Conservation (phyloP, 2,113 vertebrate species). For the Sylvicapra grimmia region DNA sequence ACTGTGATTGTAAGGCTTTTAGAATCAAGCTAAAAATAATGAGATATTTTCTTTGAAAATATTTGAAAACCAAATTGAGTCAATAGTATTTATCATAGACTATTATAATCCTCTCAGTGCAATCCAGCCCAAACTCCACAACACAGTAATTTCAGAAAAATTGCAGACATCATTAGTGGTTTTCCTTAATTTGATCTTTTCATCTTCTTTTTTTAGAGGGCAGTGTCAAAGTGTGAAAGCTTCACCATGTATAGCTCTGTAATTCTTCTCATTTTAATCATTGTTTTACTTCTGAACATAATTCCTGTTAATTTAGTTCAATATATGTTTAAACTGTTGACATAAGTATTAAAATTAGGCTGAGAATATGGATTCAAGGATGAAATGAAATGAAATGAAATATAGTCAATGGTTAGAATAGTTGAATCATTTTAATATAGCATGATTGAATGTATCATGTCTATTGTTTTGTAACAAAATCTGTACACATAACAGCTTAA, state of each 20-base stretch:
- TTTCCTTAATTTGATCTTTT: conserved; percentile 26
- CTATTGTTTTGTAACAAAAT: background rate
- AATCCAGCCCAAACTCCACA: background rate
- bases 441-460: background rate
- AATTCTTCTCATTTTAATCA: background rate
- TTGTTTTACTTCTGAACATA: background rate
- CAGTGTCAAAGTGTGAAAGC: background rate
- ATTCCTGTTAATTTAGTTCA: background rate
- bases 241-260: background rate
- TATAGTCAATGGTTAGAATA: background rate
- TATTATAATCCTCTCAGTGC: background rate
- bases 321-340: conserved; percentile 24
- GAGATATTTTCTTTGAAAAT: background rate
- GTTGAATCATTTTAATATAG: background rate
- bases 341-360: background rate
- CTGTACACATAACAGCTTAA: background rate
- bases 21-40: conserved; percentile 2
- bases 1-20: background rate
- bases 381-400: conserved; percentile 7
- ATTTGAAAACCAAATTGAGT: background rate
- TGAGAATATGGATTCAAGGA: background rate
- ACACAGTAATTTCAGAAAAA: background rate
- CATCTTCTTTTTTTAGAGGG: background rate
- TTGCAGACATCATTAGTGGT: background rate
- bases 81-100: background rate